These are phyloP conservation scores for Stegostoma tigrinum DNA, from an alignment of 2,113 vertebrate genomes.

Conservation along the genomic window DNA sequence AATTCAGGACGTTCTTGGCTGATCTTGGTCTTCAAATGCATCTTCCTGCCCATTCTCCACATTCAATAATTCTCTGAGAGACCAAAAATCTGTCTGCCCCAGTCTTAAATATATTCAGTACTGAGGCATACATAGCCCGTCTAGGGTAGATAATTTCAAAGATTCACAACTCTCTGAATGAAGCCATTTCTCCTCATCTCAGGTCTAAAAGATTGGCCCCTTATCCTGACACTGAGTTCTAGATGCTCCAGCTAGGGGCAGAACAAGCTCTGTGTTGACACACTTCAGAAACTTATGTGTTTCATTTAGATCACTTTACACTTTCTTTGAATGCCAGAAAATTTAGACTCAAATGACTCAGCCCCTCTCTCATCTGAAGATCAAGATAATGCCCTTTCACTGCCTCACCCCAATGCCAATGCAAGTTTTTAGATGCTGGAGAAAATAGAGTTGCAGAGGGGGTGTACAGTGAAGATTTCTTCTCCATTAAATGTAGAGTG, in stretches of 20 bases:
- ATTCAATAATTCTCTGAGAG: neutral
- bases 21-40: neutral
- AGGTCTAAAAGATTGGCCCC: too few relatives aligned
- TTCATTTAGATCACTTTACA: too few relatives aligned
- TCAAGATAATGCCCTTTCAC: too few relatives aligned
- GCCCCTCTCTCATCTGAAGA: too few relatives aligned
- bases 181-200: neutral
- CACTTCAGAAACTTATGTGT: too few relatives aligned
- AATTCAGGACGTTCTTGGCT: neutral
- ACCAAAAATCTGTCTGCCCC: neutral
- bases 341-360: too few relatives aligned
- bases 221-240: neutral
- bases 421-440: neutral
- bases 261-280: neutral
- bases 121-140: neutral
- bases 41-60: neutral
- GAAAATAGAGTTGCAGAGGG: neutral
- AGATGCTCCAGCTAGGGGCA: neutral
- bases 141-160: neutral
- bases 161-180: neutral
- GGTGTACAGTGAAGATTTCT: neutral
- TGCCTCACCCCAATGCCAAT: too few relatives aligned
- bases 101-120: neutral
- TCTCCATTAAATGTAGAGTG: neutral
- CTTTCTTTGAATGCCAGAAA: too few relatives aligned